Evolutionary conservation across 2,888 invertebrate species (phyloP), one percentile per base, ranked within the genome.

Genomic region (Dyspetes luteomarginatus): DNA sequence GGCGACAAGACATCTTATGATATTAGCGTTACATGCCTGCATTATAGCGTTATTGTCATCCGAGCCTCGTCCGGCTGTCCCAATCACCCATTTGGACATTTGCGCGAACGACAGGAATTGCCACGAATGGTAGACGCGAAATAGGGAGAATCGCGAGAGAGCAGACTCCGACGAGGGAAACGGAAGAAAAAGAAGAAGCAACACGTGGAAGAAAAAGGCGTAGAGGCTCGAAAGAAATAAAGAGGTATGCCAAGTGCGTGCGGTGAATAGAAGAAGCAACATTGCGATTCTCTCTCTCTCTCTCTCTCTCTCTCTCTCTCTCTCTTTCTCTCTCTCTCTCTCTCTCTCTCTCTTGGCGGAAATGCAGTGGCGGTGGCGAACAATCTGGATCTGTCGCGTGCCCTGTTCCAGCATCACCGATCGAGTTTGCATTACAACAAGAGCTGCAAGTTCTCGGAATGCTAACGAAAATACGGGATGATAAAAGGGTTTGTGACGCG

Each of bases 321-420:
- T n/a, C n/a, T n/a, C n/a, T n/a, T n/a, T n/a, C n/a, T n/a, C n/a
- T n/a, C n/a, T n/a, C n/a, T n/a, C n/a, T n/a, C n/a, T n/a, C n/a
- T n/a, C n/a, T n/a, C n/a, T n/a, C n/a, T n/a, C 12, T 36, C 36
- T 36, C 36, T 2, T 36, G 36, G 36, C 7, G 36, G 12, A 36
- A 12, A 36, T 36, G 36, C 2, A 36, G 9, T 12, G 48, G 17
- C 64, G 36, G 15, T 41, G 36, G 71, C 69, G 26, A 58, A 50
- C 43, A 58, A 71, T 86, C 84, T 83, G 86, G 87, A 88, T 86
- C 88, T 86, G 88, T 88, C 88, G 88, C 88, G 88, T 88, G 88
- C 88, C 88, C 85, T 50, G 65, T 15, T 45, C n/a, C 15, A 7
- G 56, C 68, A 12, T 41, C 56, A 22, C 56, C 56, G 43, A 26